Base-by-base conservation (phyloP, 2,888 invertebrate genomes). In the Ormyrus labotus region DNA sequence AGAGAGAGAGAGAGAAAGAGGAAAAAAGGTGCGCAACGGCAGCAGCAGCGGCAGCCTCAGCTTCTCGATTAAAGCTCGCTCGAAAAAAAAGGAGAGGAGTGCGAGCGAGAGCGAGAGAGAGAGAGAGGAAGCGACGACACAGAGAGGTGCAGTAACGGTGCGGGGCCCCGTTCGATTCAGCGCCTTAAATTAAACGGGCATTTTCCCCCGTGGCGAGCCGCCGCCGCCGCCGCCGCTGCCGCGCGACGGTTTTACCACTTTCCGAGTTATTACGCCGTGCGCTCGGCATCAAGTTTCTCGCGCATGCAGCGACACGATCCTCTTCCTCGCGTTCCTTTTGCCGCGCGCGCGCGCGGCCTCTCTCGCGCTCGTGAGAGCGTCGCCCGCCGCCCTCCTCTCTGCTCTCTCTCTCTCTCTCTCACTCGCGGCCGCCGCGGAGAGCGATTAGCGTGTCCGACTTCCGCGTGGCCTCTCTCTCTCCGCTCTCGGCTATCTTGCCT, bases 401-500 rank as follows among this genome's bases (percentile, higher is more conserved):
- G 1, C 67, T 48, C 60, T 34, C 71, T 50, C 60, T 48, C 60
- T 34, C 71, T 50, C 60, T 50, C 13, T 47, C 71, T 13, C 50
- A 57, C 9, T 47, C 48, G n/a, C 55, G 10, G 10, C 11, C 5
- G 4, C 5, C 7, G n/a, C 1, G n/a, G 19, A 9, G 5, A 53
- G 84, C 86, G 87, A 84, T 84, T 84, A 84, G 84, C 83, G 79
- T 81, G 82, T 81, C 76, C 73, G 83, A 84, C 84, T 84, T 84
- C 84, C 84, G 83, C 83, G 82, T 84, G 83, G 81, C 83, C 82
- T 75, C 81, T 77, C 81, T 71, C 77, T 53, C 68, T 67, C 61
- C 55, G 64, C 76, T 70, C 11, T 57, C 73, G 69, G 78, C 83
- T 68, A 72, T 80, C 48, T 48, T 47, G 72, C 76, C 65, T 76